phyloP scores from a whole-genome alignment of 2,113 vertebrate genomes.

The Pica pica region DNA sequence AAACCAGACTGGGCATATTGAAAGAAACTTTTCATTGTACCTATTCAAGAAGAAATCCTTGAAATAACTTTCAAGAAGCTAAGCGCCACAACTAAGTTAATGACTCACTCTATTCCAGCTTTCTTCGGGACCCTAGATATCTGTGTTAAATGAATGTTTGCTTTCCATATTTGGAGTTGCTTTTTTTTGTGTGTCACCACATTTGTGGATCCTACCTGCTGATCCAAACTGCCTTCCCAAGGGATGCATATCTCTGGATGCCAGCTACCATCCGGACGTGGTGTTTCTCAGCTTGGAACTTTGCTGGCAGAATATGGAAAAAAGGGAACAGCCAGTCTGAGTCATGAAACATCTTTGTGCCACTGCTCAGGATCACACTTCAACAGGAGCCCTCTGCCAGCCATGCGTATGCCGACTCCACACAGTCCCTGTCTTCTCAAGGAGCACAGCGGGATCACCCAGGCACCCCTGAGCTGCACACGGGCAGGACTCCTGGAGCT shows the following conservation, averaged over 20 bases:
- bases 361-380: not conserved
- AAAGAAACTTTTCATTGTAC: not conserved
- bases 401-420: not conserved
- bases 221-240: not conserved
- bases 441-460: accelerated
- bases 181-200: not conserved
- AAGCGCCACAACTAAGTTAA: not conserved
- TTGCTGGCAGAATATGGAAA: not conserved
- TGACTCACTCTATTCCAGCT: not conserved
- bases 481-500: not conserved
- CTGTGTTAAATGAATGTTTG: not conserved
- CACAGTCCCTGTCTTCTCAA: not conserved
- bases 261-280: not conserved
- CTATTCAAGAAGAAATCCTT: not conserved
- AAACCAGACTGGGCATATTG: not conserved
- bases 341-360: not conserved
- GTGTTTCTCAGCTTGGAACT: not conserved
- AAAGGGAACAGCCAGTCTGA: not conserved
- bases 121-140: not conserved
- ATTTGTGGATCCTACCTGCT: not conserved
- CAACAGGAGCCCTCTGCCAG: not conserved
- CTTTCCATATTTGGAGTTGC: not conserved
- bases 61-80: not conserved
- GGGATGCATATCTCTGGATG: not conserved
- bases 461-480: not conserved